These are phyloP conservation scores for Melipona beecheii DNA, from an alignment of 2,888 invertebrate genomes.

Conservation along the genomic window DNA sequence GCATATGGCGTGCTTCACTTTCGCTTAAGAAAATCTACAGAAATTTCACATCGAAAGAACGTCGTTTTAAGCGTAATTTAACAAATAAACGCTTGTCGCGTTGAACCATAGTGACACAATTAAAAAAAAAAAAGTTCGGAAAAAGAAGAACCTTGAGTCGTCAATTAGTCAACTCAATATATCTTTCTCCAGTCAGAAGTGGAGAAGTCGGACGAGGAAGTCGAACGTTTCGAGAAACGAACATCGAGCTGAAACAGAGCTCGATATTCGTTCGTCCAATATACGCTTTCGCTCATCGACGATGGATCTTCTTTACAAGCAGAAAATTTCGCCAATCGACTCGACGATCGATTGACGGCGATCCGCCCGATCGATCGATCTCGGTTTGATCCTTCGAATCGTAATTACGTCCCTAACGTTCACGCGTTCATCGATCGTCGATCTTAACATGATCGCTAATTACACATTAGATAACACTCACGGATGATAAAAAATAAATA, in stretches of 20 bases:
- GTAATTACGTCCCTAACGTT: not conserved
- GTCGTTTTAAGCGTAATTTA: conserved; percentile 22
- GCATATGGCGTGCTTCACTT: not conserved
- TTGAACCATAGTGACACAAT: not conserved
- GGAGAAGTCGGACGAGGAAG: not conserved
- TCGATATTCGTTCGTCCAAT: conserved; percentile 41
- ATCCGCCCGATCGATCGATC: conserved; percentile 9
- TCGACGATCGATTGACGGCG: conserved; percentile 28
- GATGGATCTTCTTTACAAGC: conserved; percentile 45
- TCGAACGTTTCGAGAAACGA: conserved; percentile 30
- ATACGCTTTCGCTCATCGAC: conserved; percentile 37
- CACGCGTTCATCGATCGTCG: conserved; percentile 38
- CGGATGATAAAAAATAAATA: conserved; percentile 81
- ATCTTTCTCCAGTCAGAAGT: conserved; percentile 38
- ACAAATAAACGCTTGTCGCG: not conserved
- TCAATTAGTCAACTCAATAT: conserved; percentile 41
- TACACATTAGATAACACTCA: conserved; percentile 70
- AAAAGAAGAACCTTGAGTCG: not conserved
- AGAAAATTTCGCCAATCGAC: conserved; percentile 39
- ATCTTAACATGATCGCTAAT: conserved; percentile 52
- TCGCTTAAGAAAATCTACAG: not conserved
- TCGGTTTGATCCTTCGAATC: not conserved
- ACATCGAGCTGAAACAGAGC: conserved; percentile 40
- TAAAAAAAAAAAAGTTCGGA: not conserved
- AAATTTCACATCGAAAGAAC: not conserved